A percentile compares a stretch with the other conserved stretches of the same genome.
phyloP scores from a whole-genome alignment of 1,140 invertebrate genomes.

The Drosophila aff. region DNA sequence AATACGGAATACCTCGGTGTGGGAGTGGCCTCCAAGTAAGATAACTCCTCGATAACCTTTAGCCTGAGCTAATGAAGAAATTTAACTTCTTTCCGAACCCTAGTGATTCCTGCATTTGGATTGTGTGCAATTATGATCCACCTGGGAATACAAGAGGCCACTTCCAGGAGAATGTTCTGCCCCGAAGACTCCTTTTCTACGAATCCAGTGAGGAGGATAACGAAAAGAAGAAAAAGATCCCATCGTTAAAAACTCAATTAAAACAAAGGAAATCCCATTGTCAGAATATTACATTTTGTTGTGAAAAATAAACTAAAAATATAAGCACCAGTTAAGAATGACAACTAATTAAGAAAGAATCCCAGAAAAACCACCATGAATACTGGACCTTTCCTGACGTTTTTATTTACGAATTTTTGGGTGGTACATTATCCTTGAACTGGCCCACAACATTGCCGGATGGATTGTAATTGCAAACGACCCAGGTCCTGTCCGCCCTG shows the following conservation, averaged over 20 bases:
- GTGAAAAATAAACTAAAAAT: not conserved
- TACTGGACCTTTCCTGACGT: conserved; percentile 31
- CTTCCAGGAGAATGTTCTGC: conserved; percentile 88
- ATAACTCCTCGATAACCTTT: fast-evolving
- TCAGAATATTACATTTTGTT: not conserved
- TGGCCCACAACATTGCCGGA: conserved; percentile 90
- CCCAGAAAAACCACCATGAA: not conserved
- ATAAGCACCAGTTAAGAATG: not conserved
- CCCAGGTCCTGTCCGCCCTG: conserved; percentile 82
- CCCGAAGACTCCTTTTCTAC: conserved; percentile 14
- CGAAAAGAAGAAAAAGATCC: not conserved
- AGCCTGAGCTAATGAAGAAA: too few relatives aligned
- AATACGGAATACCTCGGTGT: conserved; percentile 89
- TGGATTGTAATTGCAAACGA: conserved; percentile 92
- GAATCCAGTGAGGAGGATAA: not conserved
- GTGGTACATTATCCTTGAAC: conserved; percentile 89
- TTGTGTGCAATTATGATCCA: conserved; percentile 92
- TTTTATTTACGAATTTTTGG: conserved; percentile 38
- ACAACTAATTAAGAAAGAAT: not conserved
- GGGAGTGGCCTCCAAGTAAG: conserved; percentile 85
- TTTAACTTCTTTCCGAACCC: not conserved
- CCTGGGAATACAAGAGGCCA: conserved; percentile 90
- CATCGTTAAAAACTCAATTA: not conserved
- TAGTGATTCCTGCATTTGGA: conserved; percentile 66
- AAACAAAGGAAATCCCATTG: not conserved